Evolutionary conservation across 2,888 invertebrate species (phyloP).

Genomic region (Thyatira batis): DNA sequence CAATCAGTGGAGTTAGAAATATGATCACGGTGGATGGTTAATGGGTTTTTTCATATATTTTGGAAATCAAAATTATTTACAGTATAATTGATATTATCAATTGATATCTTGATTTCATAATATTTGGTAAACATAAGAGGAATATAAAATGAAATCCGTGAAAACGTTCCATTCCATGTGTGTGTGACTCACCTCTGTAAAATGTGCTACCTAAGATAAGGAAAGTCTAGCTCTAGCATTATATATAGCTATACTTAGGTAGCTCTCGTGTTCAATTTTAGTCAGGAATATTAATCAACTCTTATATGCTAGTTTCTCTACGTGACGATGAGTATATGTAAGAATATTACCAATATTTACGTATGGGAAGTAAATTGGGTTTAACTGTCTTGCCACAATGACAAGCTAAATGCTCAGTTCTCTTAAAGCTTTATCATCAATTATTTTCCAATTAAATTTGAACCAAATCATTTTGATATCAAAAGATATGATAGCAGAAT

Average conservation of each 20-base stretch:
- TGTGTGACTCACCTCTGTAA: not conserved
- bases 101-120: not conserved
- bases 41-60: constrained; percentile 27
- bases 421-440: too few relatives aligned
- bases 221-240: not conserved
- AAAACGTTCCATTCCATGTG: not conserved
- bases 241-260: too few relatives aligned
- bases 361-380: too few relatives aligned
- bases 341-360: too few relatives aligned
- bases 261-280: not conserved
- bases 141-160: not conserved
- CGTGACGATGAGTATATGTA: not conserved
- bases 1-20: constrained; percentile 55
- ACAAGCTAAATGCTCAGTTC: too few relatives aligned
- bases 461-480: too few relatives aligned
- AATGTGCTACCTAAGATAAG: not conserved
- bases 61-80: not conserved
- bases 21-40: constrained; percentile 42
- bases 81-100: not conserved
- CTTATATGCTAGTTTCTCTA: too few relatives aligned
- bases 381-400: too few relatives aligned
- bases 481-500: too few relatives aligned
- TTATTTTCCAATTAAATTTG: too few relatives aligned
- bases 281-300: not conserved
- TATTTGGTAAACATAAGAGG: not conserved